phyloP scores from a whole-genome alignment of 2,888 invertebrate genomes.

The Tortricodes alternella region DNA sequence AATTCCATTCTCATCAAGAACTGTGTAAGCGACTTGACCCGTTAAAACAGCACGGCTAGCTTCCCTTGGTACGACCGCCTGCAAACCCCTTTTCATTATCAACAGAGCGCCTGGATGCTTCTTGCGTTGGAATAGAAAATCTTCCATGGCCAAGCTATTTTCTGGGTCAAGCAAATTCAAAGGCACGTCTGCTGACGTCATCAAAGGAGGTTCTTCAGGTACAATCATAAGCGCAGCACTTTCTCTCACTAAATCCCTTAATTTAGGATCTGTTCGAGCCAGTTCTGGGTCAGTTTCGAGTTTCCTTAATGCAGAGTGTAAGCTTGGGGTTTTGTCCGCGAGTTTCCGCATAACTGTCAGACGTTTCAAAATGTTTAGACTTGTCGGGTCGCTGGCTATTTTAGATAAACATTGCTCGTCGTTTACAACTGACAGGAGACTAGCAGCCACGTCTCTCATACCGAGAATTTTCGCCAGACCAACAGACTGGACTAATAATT shows the following conservation, averaged over 20 bases:
- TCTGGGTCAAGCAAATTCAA: constrained; percentile 85
- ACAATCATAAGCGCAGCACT: constrained; percentile 88
- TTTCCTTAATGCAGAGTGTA: constrained; percentile 84
- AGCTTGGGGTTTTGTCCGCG: constrained; percentile 85
- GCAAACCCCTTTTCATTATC: constrained; percentile 88
- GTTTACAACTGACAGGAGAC: constrained; percentile 76
- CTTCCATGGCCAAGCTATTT: constrained; percentile 90
- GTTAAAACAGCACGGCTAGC: constrained; percentile 88
- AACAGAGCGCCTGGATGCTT: constrained; percentile 84
- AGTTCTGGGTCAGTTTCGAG: constrained; percentile 86
- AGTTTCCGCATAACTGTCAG: constrained; percentile 87
- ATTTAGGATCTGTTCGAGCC: constrained; percentile 86
- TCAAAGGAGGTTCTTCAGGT: constrained; percentile 83
- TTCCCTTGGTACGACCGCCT: constrained; percentile 90
- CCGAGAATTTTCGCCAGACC: constrained; percentile 88
- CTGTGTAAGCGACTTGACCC: constrained; percentile 88
- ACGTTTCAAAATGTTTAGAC: constrained; percentile 86
- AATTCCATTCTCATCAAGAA: constrained; percentile 89
- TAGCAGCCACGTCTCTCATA: constrained; percentile 84
- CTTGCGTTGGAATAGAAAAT: constrained; percentile 85
- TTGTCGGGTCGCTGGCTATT: constrained; percentile 82
- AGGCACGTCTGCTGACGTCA: constrained; percentile 88
- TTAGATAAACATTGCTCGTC: constrained; percentile 82
- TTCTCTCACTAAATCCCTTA: constrained; percentile 87
- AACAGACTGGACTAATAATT: constrained; percentile 84